Percentiles rank a stretch among this genome's conserved stretches.
These are phyloP conservation scores for Hesperia comma DNA, from an alignment of 2,888 invertebrate genomes.

Conservation along the genomic window DNA sequence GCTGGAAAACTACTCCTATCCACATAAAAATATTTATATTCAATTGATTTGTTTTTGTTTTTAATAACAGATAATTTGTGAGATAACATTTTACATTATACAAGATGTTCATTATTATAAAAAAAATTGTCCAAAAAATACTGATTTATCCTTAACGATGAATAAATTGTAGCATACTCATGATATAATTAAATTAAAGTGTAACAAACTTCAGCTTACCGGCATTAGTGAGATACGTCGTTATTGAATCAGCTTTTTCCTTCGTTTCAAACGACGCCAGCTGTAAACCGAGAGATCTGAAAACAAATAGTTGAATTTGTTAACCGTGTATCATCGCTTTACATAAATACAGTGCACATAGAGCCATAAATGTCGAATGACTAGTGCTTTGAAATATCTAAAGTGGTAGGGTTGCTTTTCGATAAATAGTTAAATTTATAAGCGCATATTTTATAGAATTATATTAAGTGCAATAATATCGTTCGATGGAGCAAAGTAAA, in stretches of 20 bases:
- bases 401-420: slow-evolving; percentile 13
- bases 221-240: slow-evolving; percentile 91
- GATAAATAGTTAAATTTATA: slow-evolving; percentile 32
- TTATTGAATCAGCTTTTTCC: slow-evolving; percentile 93
- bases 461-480: slow-evolving; percentile 37
- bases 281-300: slow-evolving; percentile 91
- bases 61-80: too few species aligned
- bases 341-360: slow-evolving; percentile 32
- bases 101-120: too few species aligned
- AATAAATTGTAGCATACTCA: too few species aligned
- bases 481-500: slow-evolving; percentile 33
- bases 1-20: too few species aligned
- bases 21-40: too few species aligned
- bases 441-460: slow-evolving; percentile 35
- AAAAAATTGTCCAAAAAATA: too few species aligned
- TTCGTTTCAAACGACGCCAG: slow-evolving; percentile 93
- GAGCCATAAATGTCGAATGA: slow-evolving; percentile 19
- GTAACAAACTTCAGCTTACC: slow-evolving; percentile 69
- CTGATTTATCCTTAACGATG: too few species aligned
- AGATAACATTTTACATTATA: too few species aligned
- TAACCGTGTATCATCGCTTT: slow-evolving; percentile 15
- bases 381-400: slow-evolving; percentile 26
- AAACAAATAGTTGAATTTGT: slow-evolving; percentile 43
- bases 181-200: slow-evolving; percentile 29
- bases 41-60: too few species aligned